Conservation (phyloP, 2,797 vertebrate species). For the Labroides dimidiatus region DNA sequence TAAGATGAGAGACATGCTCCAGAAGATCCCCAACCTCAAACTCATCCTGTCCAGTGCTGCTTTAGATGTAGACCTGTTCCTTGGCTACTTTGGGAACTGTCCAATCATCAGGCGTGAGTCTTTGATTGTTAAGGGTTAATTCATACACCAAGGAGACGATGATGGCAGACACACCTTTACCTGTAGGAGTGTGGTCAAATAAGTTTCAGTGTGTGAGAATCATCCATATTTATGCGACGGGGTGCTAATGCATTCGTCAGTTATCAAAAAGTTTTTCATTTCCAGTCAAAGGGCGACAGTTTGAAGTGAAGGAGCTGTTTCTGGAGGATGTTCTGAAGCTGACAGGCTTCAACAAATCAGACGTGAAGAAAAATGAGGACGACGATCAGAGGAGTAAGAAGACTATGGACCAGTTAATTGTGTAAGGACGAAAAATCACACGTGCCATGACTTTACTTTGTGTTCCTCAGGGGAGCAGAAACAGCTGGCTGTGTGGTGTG, state of each 20-base stretch:
- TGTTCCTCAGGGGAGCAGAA: conserved; percentile 85
- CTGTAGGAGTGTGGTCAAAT: too few species aligned
- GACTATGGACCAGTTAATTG: not conserved
- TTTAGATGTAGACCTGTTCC: conserved; percentile 91
- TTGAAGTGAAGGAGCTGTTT: conserved; percentile 94
- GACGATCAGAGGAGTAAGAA: conserved; percentile 87
- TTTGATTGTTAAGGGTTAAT: too few species aligned
- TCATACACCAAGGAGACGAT: too few species aligned
- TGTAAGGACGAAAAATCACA: not conserved
- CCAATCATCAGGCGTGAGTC: conserved; percentile 92
- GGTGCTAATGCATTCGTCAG: too few species aligned
- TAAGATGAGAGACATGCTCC: conserved; percentile 91
- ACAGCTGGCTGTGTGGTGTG: conserved; percentile 89
- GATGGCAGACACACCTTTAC: too few species aligned
- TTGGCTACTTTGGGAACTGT: conserved; percentile 91
- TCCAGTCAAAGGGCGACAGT: conserved; percentile 91
- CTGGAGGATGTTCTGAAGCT: conserved; percentile 92
- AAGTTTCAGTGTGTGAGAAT: too few species aligned
- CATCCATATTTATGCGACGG: too few species aligned
- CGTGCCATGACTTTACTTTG: not conserved
- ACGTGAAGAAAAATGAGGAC: conserved; percentile 88
- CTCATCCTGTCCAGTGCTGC: conserved; percentile 95
- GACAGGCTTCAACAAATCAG: conserved; percentile 89
- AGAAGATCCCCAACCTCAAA: conserved; percentile 87
- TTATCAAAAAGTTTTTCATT: not conserved